Base-by-base conservation (phyloP, 2,888 invertebrate species). In the Scaptomyza tumidula region DNA sequence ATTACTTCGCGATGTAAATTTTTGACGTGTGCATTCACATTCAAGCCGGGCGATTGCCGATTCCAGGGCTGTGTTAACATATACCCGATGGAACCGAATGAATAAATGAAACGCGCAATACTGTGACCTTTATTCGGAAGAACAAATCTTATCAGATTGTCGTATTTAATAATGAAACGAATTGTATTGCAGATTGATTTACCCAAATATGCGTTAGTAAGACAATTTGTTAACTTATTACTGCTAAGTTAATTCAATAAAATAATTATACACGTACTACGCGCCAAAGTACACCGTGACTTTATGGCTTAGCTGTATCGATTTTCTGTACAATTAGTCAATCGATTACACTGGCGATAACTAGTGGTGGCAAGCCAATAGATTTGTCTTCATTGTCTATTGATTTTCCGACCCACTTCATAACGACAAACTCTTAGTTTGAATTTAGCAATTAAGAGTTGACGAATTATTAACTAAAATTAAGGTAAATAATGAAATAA, bases 401-500 rank as follows among this genome's bases (percentile, higher is more conserved):
- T 78, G 80, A 78, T 79, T 78, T 78, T 78, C 68, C 77, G 77
- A 78, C 53, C 49, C 56, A 71, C 70, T 60, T 66, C 69, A 66
- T 85, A 86, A 86, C 83, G 83, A 84, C 88, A 83, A 83, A 86
- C 86, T 71, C 31, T 44, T 63, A 69, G 88, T 84, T 84, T 83
- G 84, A 88, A 88, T 70, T 76, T 80, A 88, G 74, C 5, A 55
- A 46, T 66, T 72, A 77, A 77, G 71, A 72, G 59, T 55, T 58
- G 60, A 83, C 73, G 65, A 80, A 78, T 33, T 45, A 14, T 41
- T 57, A 56, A 57, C 53, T 37, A 44, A 46, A 71, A 60, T 49
- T 54, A 71, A 71, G 74, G 74, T 71, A 53, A 76, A 65, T 65
- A 29, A 57, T 49, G 0, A 45, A 27, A 35, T 14, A 3, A 11